Evolutionary conservation across 2,888 invertebrate genomes (phyloP).

Genomic region (Dynastes tityus): DNA sequence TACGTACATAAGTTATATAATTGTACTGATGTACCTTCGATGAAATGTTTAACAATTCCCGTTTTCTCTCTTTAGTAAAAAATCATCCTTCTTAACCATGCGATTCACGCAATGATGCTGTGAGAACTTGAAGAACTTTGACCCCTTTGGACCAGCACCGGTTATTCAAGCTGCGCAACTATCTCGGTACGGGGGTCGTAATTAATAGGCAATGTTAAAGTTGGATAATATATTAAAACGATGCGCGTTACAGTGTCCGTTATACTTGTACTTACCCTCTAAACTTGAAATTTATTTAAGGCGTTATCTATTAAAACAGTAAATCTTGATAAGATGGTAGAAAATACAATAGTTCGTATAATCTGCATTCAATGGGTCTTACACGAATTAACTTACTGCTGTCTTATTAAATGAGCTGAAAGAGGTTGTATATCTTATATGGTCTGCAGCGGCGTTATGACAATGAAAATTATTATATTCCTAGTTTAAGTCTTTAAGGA

Average conservation of each 20-base stretch:
- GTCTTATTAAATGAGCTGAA: no score
- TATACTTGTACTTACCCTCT: conserved; percentile 26
- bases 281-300: conserved; percentile 29
- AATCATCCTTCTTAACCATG: conserved; percentile 2
- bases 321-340: neutral
- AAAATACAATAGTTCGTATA: neutral
- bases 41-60: conserved; percentile 5
- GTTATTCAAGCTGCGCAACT: conserved; percentile 42
- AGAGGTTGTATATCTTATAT: no score
- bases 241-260: conserved; percentile 8
- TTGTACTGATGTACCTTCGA: neutral
- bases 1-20: no score
- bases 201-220: conserved; percentile 45
- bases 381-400: neutral
- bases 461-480: no score
- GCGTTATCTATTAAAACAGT: conserved; percentile 14
- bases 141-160: conserved; percentile 50
- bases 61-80: neutral
- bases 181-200: conserved; percentile 39
- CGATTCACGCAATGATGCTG: conserved; percentile 47
- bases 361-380: neutral
- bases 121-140: conserved; percentile 56
- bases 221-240: conserved; percentile 46
- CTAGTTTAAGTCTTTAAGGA: no score
- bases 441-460: no score